Conservation (phyloP, 2,797 vertebrate genomes). For the Aplochiton taeniatus region DNA sequence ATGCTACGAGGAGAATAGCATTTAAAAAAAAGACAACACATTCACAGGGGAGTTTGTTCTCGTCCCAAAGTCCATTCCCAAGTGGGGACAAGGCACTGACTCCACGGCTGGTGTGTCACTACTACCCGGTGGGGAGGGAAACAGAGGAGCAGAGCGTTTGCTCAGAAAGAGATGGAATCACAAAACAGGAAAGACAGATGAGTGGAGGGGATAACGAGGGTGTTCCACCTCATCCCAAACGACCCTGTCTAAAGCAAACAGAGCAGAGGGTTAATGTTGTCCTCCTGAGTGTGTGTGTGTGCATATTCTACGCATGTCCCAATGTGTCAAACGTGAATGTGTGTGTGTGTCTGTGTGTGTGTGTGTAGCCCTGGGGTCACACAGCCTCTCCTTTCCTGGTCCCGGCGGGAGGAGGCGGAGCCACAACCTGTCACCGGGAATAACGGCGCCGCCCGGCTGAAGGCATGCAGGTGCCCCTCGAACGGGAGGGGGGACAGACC, state of each 20-base stretch:
- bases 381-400: constrained; percentile 51
- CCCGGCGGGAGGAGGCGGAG: constrained; percentile 62
- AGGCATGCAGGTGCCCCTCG: constrained; percentile 62
- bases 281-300: constrained; percentile 19
- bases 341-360: constrained; percentile 47
- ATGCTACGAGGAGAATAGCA: not conserved
- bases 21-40: too few relatives aligned
- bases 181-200: constrained; percentile 2
- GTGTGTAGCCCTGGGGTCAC: constrained; percentile 42
- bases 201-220: constrained; percentile 36
- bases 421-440: constrained; percentile 65
- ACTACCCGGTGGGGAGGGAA: not conserved
- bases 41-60: not conserved
- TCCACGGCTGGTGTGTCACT: constrained; percentile 28
- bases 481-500: not conserved
- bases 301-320: not conserved
- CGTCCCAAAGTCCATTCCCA: not conserved
- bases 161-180: constrained; percentile 7
- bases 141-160: constrained; percentile 27
- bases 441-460: constrained; percentile 59
- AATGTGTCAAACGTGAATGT: constrained; percentile 1
- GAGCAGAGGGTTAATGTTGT: constrained; percentile 11
- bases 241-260: constrained; percentile 51
- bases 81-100: not conserved
- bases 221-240: constrained; percentile 53